Base-by-base conservation (phyloP, 2,797 vertebrate species). In the Serranus cabrilla region DNA sequence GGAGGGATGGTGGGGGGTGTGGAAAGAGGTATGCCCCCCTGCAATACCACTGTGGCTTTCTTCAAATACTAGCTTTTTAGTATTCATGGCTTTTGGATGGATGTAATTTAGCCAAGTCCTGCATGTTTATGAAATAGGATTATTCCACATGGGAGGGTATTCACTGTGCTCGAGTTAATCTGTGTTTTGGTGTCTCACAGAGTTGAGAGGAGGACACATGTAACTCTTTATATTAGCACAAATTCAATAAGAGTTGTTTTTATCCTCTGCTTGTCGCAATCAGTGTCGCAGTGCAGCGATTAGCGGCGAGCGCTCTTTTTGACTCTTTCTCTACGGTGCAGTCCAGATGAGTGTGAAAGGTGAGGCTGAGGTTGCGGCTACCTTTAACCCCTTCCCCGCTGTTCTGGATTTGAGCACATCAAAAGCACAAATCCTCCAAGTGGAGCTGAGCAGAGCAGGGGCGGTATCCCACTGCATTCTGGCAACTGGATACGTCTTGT, bases 41-140 rank as follows among this genome's bases (percentile, higher is more conserved):
- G 66, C 67, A 78, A 75, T 42, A 80, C 65, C 77, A 69, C 66
- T 40, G 18, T 52, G 61, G 58, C 63, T 80, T 54, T 59, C 77
- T 79, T 67, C 58, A 81, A 84, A 86, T 80, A 37, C 57, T 13
- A 37, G 71, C 61, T 81, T 81, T 85, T 93, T 81, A 82, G 92
- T 92, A 94, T 94, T 93, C 92, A 94, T 94, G 76, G 84, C 45
- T 92, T 94, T 93, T 90, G 68, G 80, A 92, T 92, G 60, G 88
- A 81, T 89, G 81, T 84, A 42, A 91, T 93, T 89, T 88, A 66
- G 70, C 34, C 75, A 82, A 57, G 83, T 87, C 86, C 89, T 89
- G 81, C 86, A 90, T 92, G 87, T 91, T 87, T 83, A 85, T 87
- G 87, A 90, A 86, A 86, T 72, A 61, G 37, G 43, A 77, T 84